Conservation (phyloP, 2,113 vertebrate species). For the Monopterus albus region DNA sequence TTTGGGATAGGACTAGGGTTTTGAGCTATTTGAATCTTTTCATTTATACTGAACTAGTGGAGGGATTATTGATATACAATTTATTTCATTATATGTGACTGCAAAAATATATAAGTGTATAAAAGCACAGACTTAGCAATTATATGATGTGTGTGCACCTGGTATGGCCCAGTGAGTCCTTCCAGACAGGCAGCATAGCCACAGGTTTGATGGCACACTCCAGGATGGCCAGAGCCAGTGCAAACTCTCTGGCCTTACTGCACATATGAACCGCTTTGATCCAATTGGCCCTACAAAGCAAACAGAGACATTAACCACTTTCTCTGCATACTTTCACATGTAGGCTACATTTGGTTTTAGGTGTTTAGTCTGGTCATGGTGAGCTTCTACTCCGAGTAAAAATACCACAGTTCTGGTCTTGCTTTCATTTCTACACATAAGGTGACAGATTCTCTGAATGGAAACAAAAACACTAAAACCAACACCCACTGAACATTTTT, state of each 20-base stretch:
- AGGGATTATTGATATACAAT: background rate
- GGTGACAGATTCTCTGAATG: background rate
- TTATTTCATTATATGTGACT: conserved; percentile 1
- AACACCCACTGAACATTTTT: background rate
- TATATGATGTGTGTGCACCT: conserved; percentile 78
- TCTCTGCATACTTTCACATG: background rate
- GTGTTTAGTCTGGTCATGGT: background rate
- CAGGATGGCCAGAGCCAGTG: conserved; percentile 94
- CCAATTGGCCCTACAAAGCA: conserved; percentile 91
- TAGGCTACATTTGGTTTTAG: background rate
- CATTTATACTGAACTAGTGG: conserved; percentile 9
- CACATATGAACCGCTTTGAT: conserved; percentile 99
- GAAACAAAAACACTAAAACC: background rate
- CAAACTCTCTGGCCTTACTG: conserved; percentile 98
- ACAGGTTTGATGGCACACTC: conserved; percentile 99
- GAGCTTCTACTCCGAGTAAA: background rate
- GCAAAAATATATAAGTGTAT: background rate
- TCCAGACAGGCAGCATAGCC: conserved; percentile 97
- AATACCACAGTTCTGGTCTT: background rate
- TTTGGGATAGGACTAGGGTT: no score
- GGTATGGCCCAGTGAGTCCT: conserved; percentile 95
- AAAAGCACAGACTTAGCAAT: background rate
- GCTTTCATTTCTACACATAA: background rate
- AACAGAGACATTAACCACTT: conserved; percentile 11
- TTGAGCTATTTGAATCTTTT: no score